These are phyloP conservation scores for Hydrolagus affinis DNA, from an alignment of 2,113 vertebrate genomes.

Conservation along the genomic window DNA sequence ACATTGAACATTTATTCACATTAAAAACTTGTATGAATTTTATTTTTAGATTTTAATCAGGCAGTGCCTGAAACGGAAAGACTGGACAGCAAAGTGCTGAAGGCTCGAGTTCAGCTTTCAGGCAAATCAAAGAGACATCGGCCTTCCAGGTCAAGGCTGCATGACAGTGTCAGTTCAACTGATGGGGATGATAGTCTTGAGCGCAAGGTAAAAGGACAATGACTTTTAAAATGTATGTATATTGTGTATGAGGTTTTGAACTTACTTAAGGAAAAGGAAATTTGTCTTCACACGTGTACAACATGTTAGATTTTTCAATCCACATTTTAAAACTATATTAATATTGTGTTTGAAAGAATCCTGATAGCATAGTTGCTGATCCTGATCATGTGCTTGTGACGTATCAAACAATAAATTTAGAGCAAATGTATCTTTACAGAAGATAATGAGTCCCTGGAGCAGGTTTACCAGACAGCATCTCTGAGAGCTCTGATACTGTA, in stretches of 20 bases:
- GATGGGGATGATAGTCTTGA: conserved; percentile 71
- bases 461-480: too few relatives aligned
- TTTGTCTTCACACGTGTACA: background rate
- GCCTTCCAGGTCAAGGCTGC: conserved; percentile 51
- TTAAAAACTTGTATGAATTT: background rate
- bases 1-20: background rate
- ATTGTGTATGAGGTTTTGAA: background rate
- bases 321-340: background rate
- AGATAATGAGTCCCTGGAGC: too few relatives aligned
- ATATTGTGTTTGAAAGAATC: background rate
- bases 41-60: conserved; percentile 56
- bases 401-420: too few relatives aligned
- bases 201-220: conserved; percentile 55
- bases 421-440: too few relatives aligned
- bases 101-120: conserved; percentile 61
- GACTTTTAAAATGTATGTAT: background rate
- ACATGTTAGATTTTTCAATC: background rate
- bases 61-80: conserved; percentile 62
- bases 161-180: conserved; percentile 69
- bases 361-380: too few relatives aligned
- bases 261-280: background rate
- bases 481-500: too few relatives aligned
- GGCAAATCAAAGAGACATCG: conserved; percentile 64
- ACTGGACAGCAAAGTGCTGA: conserved; percentile 62
- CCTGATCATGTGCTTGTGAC: too few relatives aligned